Base-by-base conservation (phyloP, 2,113 vertebrate species). In the Ciconia maguari region DNA sequence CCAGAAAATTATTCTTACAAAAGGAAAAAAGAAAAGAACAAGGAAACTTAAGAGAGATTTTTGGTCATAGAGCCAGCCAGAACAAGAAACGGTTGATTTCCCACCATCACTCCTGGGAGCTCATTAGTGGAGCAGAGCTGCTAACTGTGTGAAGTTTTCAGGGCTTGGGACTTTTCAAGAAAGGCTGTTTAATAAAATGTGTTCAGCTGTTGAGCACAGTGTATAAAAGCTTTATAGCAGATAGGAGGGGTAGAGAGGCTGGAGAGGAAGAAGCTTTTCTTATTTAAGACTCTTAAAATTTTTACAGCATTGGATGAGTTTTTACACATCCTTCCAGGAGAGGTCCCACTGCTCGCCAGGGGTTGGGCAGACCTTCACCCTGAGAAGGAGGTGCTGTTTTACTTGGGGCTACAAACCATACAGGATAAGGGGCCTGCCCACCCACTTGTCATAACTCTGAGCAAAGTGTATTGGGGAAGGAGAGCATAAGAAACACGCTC, bases 1-100 rank as follows among this genome's bases (percentile, higher is more conserved):
- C 99, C 98, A 99, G 97, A 97, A 99, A 99, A 83, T 99, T 99
- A 87, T 99, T 99, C 99, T 99, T 97, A 68, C 89, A 90, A 97
- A 93, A 86, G 81, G 78, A 79, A 58, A 94, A 92, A 70, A 58
- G 32, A 93, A 66, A 78, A 93, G 52, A 82, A 74, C 16, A 74
- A 61, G 41, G 17, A 81, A 79, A 90, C 11, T 77, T 90, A 55
- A 60, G 32, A 69, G 64, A 70, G 11, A 19, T 41, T 65, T 89
- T 82, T 94, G 77, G n/a, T 87, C 57, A 72, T 15, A 54, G 66
- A 91, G 30, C 29, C 57, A 93, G n/a, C 3, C 26, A 79, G 48
- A 83, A 52, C 1, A 1, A 66, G 36, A 62, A 93, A 55, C 16
- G 65, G 3, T 46, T 69, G 46, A 44, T 82, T 75, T 16, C 58